Evolutionary conservation across 2,888 invertebrate species (phyloP), one percentile per base, ranked within the genome.

Genomic region (Miltochrista miniata): DNA sequence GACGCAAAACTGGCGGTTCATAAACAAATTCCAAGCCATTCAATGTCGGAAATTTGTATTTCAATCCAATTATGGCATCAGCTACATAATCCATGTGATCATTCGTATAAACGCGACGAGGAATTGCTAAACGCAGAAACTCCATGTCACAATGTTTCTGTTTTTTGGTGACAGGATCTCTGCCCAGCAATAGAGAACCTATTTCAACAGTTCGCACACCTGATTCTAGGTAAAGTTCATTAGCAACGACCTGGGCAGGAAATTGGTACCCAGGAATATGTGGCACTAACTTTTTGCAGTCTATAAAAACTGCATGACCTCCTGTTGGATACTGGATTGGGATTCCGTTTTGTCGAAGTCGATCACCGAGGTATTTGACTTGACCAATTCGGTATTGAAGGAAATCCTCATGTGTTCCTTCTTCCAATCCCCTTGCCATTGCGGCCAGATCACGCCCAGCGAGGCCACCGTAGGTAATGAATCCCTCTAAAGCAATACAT

Each of bases 21-120:
- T 52, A 44, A 12, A 35, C 47, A 36, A 52, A 47, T 29, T 30
- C 8, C 18, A 52, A 11, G n/a, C 51, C 47, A 18, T 7, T 35
- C 14, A 52, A 33, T 14, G 34, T 18, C 5, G 31, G 10, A 13
- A 44, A 48, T 29, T 36, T 41, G 15, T 36, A 9, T 43, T 48
- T 48, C 1, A 52, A 24, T 2, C 36, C 8, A 35, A 48, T 52
- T 44, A 52, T 7, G 8, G 52, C 47, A 12, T 52, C 47, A 7
- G 47, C 47, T 5, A 52, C 24, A 37, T 48, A 52, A 40, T 52
- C 52, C 44, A 52, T 52, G 31, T 52, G 52, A 33, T 52, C 52
- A 44, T 52, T 52, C 7, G 52, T 52, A 40, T 52, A 52, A 34
- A 52, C 52, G 10, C 47, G 52, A 14, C 52, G 52, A 33, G 52